A percentile compares a stretch with the other conserved stretches of the same genome.
phyloP scores from a whole-genome alignment of 2,888 invertebrate genomes.

The Tetropium fuscum region DNA sequence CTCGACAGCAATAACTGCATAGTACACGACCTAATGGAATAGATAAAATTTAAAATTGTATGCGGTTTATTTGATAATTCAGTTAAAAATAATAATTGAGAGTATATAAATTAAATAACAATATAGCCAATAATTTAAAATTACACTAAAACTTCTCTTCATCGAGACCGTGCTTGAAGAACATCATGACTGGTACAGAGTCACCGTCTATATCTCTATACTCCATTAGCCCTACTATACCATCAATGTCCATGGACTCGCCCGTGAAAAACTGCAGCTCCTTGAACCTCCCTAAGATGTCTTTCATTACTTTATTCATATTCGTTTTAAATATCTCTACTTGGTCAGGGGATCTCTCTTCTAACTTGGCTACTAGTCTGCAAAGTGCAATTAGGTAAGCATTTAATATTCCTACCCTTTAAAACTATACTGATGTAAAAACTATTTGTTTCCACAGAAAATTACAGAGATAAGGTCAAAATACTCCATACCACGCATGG shows the following conservation, averaged over 20 bases:
- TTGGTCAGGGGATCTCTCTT: constrained; percentile 85
- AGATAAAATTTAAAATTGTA: constrained; percentile 14
- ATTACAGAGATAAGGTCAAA: too few species aligned
- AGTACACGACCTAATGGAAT: too few species aligned
- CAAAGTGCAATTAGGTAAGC: too few species aligned
- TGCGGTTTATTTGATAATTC: constrained; percentile 14
- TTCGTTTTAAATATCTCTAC: constrained; percentile 91
- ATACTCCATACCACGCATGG: too few species aligned
- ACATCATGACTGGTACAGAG: constrained; percentile 90
- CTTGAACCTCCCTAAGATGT: constrained; percentile 89
- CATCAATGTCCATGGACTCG: constrained; percentile 94
- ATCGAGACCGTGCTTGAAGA: constrained; percentile 94
- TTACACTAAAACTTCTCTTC: constrained; percentile 91
- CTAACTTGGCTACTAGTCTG: constrained; percentile 83
- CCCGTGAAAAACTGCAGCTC: constrained; percentile 94
- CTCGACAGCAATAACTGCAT: constrained; percentile 25
- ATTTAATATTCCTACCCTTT: too few species aligned
- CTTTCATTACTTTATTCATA: constrained; percentile 94
- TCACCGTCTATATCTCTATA: constrained; percentile 90
- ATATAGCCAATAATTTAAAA: constrained; percentile 42
- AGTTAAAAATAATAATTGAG: constrained; percentile 18
- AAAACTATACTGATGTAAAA: too few species aligned
- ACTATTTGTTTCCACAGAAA: too few species aligned
- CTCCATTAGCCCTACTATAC: constrained; percentile 93
- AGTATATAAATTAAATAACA: constrained; percentile 44